phyloP scores from a whole-genome alignment of 1,140 invertebrate species.

The Thaumatotibia leucotreta region DNA sequence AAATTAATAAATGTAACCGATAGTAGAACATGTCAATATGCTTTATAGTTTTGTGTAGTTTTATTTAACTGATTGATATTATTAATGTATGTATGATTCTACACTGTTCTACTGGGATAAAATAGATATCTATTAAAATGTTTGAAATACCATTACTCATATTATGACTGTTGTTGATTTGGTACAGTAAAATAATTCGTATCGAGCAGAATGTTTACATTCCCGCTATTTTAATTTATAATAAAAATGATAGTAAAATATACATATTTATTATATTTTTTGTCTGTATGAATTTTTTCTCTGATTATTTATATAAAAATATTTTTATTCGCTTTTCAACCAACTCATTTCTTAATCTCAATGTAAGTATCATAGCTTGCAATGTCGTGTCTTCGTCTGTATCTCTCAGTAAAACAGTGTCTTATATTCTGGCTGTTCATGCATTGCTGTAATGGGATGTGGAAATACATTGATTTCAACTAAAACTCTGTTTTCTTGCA shows the following conservation, averaged over 20 bases:
- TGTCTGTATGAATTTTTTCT: too few species aligned
- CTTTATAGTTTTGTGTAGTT: neutral
- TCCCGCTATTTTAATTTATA: too few species aligned
- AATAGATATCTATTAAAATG: neutral
- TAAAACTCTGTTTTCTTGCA: slow-evolving; percentile 70
- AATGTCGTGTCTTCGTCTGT: neutral
- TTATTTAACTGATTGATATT: neutral
- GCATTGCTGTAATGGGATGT: slow-evolving; percentile 62
- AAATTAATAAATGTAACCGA: neutral
- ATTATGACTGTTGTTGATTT: too few species aligned
- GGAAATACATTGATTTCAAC: slow-evolving; percentile 64
- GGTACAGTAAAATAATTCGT: too few species aligned
- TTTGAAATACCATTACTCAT: too few species aligned
- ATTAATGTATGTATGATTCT: neutral
- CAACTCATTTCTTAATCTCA: too few species aligned
- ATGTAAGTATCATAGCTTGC: neutral
- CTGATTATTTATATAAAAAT: too few species aligned
- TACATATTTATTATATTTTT: too few species aligned
- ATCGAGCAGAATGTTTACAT: too few species aligned
- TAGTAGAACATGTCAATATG: neutral
- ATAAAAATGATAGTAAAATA: too few species aligned
- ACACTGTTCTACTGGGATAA: neutral
- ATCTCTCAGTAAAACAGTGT: slow-evolving; percentile 38
- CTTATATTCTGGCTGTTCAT: slow-evolving; percentile 44
- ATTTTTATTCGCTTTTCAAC: too few species aligned